These are phyloP conservation scores for Falcunculus frontatus DNA, from an alignment of 2,113 vertebrate genomes.

Conservation along the genomic window DNA sequence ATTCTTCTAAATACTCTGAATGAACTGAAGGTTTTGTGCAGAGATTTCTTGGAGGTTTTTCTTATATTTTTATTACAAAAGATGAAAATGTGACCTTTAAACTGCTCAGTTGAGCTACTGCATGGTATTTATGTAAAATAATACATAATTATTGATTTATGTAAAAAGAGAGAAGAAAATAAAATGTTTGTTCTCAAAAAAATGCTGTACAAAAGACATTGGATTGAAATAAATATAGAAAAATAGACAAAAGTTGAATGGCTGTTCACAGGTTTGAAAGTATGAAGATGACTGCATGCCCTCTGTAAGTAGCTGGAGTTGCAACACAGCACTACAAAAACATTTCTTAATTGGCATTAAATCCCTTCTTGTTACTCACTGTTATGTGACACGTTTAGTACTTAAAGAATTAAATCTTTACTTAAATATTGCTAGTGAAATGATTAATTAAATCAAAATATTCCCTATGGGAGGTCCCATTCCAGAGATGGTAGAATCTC, in stretches of 20 bases:
- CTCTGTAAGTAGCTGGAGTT: background rate
- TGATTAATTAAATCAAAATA: background rate
- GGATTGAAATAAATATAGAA: background rate
- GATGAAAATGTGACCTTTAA: background rate
- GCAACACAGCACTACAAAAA: background rate
- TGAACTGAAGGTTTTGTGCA: background rate
- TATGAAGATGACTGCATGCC: background rate
- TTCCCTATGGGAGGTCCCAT: background rate
- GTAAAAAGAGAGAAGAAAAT: background rate
- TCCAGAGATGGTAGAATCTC: background rate
- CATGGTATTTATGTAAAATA: background rate
- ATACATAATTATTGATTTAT: background rate
- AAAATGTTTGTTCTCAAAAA: background rate
- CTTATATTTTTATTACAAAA: background rate
- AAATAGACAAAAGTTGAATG: background rate
- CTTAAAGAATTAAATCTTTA: background rate
- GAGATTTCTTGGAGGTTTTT: background rate
- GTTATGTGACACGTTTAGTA: background rate
- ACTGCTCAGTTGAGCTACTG: background rate
- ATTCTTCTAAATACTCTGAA: background rate
- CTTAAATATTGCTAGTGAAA: background rate
- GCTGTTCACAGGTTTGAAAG: background rate
- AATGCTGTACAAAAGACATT: background rate
- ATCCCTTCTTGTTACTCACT: background rate
- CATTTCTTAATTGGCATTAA: background rate